Evolutionary conservation across 2,797 vertebrate species (phyloP).

Genomic region (Knipowitschia caucasica): DNA sequence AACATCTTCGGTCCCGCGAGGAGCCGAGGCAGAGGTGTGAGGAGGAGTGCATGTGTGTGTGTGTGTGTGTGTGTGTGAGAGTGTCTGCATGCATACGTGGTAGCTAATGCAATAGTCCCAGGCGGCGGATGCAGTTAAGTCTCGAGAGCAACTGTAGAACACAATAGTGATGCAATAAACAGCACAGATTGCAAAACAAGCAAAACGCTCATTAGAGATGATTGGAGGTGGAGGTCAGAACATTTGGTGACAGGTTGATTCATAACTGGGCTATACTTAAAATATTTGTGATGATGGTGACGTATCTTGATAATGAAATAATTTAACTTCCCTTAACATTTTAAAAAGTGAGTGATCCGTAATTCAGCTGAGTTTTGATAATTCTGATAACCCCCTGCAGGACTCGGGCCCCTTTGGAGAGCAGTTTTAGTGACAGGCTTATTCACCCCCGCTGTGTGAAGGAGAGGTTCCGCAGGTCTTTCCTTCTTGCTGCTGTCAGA

Average conservation of each 20-base stretch:
- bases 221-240: background rate
- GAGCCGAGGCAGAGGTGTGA: conserved; percentile 6
- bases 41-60: conserved; percentile 13
- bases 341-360: no score
- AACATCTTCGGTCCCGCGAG: conserved; percentile 57
- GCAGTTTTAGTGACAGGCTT: no score
- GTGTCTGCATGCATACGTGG: conserved; percentile 29
- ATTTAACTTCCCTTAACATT: no score
- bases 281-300: no score
- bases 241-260: background rate
- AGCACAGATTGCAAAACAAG: conserved; percentile 49
- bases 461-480: no score
- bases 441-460: no score
- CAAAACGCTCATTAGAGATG: conserved; percentile 6
- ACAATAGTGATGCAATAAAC: conserved; percentile 62
- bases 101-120: conserved; percentile 42
- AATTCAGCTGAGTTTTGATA: no score
- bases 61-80: conserved; percentile 33
- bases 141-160: conserved; percentile 45
- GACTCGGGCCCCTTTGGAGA: no score
- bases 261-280: no score
- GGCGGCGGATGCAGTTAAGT: conserved; percentile 49
- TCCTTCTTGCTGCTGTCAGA: no score
- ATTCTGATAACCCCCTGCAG: no score
- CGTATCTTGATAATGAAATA: no score